A percentile compares a stretch with the other conserved stretches of the same genome.
phyloP scores from a whole-genome alignment of 2,888 invertebrate genomes.

The Drosophila atripex region DNA sequence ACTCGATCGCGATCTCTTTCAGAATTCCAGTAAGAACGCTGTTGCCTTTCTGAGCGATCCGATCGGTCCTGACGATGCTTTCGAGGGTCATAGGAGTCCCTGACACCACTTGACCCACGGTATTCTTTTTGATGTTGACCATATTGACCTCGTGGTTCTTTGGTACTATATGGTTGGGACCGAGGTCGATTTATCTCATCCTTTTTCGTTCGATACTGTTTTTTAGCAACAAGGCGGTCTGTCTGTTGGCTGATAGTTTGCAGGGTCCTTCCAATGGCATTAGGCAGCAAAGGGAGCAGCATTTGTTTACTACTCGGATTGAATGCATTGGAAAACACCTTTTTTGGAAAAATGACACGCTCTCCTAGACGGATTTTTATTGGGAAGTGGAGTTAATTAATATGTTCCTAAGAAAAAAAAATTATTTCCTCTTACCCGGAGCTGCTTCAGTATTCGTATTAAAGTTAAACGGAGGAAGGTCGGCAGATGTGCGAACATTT shows the following conservation, averaged over 20 bases:
- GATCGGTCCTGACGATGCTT: slow-evolving; percentile 12
- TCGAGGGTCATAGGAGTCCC: neutral
- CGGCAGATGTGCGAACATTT: slow-evolving; percentile 18
- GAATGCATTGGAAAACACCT: neutral
- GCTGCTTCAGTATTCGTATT: slow-evolving; percentile 9
- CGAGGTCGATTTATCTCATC: neutral
- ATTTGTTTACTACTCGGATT: neutral
- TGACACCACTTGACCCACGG: neutral
- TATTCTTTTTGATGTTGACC: neutral
- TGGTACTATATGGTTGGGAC: neutral
- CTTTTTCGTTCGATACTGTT: neutral
- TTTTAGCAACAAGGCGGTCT: neutral
- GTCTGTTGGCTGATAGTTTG: slow-evolving; percentile 3
- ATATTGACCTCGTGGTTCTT: neutral
- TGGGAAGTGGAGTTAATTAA: neutral
- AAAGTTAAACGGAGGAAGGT: slow-evolving; percentile 19
- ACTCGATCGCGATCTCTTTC: slow-evolving; percentile 4
- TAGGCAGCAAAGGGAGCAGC: slow-evolving; percentile 14
- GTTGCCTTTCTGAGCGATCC: slow-evolving; percentile 1
- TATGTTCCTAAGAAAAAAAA: neutral
- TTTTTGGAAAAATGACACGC: slow-evolving; percentile 6
- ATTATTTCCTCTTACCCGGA: neutral
- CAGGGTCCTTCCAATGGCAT: neutral
- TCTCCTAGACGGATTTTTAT: slow-evolving; percentile 6
- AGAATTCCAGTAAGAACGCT: slow-evolving; percentile 5